Evolutionary conservation across 2,888 invertebrate genomes (phyloP).

Genomic region (Chymomyza fuscimana): DNA sequence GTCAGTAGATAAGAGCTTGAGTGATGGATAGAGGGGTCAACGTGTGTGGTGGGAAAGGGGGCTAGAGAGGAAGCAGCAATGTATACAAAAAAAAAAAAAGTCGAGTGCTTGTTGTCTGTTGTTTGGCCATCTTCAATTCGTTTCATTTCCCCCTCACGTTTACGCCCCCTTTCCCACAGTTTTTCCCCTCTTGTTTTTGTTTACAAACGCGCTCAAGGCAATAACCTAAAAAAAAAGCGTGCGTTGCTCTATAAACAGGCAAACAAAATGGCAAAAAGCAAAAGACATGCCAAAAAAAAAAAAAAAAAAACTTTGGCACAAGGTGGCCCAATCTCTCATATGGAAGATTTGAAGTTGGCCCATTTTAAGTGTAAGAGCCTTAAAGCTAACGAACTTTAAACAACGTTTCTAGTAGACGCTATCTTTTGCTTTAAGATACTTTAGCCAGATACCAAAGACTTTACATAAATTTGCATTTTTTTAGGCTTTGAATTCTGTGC

Average conservation of each 20-base stretch:
- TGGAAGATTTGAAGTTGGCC: neutral
- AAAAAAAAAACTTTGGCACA: neutral
- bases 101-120: neutral
- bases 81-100: neutral
- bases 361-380: neutral
- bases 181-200: slow-evolving; percentile 24
- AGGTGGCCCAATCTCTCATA: neutral
- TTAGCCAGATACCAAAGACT: no score
- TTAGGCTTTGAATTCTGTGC: no score
- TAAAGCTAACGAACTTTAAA: neutral
- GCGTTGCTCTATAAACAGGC: slow-evolving; percentile 6
- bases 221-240: slow-evolving; percentile 32
- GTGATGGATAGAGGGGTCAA: neutral
- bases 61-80: neutral
- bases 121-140: slow-evolving; percentile 1
- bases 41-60: neutral
- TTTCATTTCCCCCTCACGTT: neutral
- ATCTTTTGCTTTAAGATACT: no score
- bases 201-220: slow-evolving; percentile 38
- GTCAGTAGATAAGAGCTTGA: neutral
- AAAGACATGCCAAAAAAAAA: neutral
- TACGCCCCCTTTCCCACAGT: neutral
- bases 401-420: neutral
- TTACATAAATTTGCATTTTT: no score
- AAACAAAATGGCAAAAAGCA: slow-evolving; percentile 10